phyloP scores from a whole-genome alignment of 2,888 invertebrate genomes.

The Cryptocephalus primarius region DNA sequence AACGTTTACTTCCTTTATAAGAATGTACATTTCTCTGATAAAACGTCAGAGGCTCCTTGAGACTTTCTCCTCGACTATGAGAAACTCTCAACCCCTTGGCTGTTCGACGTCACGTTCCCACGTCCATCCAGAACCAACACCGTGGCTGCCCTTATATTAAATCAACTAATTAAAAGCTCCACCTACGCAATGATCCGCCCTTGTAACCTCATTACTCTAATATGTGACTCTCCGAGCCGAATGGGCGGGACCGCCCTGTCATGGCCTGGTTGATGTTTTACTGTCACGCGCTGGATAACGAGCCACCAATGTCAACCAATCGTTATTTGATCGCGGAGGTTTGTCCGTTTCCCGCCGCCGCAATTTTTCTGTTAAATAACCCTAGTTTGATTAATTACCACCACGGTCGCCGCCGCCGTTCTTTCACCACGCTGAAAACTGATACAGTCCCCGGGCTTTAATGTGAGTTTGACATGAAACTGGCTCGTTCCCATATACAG shows the following conservation, averaged over 20 bases:
- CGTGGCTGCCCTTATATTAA: slow-evolving; percentile 16
- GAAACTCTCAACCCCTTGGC: too few species aligned
- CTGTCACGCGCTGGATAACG: slow-evolving; percentile 27
- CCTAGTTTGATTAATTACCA: neutral
- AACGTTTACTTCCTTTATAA: too few species aligned
- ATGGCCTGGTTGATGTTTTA: slow-evolving; percentile 26
- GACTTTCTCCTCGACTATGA: too few species aligned
- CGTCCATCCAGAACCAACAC: too few species aligned
- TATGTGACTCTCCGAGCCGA: slow-evolving; percentile 24
- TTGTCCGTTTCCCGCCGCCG: slow-evolving; percentile 8
- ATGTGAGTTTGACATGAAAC: slow-evolving; percentile 4
- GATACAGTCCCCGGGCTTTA: slow-evolving; percentile 4
- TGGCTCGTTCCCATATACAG: neutral
- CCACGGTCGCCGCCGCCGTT: neutral
- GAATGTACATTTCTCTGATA: too few species aligned
- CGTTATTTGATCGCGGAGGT: slow-evolving; percentile 23
- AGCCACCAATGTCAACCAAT: slow-evolving; percentile 21
- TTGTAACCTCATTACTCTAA: slow-evolving; percentile 32
- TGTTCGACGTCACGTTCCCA: too few species aligned
- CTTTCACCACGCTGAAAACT: neutral
- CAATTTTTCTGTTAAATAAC: neutral
- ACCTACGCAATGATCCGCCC: slow-evolving; percentile 25
- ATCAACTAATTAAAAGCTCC: slow-evolving; percentile 33
- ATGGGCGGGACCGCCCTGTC: slow-evolving; percentile 26
- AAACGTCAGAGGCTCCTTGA: too few species aligned